Percentiles rank a stretch among this genome's conserved stretches.
These are phyloP conservation scores for Leptoclinus maculatus DNA, from an alignment of 2,797 vertebrate species.

Conservation along the genomic window DNA sequence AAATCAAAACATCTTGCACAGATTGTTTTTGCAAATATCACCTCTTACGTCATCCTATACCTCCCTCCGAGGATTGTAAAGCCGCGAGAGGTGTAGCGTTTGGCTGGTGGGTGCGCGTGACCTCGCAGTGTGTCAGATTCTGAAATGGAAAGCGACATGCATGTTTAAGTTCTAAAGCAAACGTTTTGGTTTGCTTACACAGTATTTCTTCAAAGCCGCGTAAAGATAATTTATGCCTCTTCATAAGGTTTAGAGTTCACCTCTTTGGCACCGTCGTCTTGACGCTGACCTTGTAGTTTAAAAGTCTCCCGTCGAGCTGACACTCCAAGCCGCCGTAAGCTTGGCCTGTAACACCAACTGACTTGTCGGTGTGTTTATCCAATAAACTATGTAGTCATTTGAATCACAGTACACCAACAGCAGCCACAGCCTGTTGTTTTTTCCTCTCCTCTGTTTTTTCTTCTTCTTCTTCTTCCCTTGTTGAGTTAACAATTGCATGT, in stretches of 20 bases:
- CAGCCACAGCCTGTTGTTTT: slow-evolving; percentile 19
- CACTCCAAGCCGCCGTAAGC: slow-evolving; percentile 33
- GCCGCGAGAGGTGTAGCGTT: slow-evolving; percentile 47
- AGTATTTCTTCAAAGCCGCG: slow-evolving; percentile 26
- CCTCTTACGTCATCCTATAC: slow-evolving; percentile 16
- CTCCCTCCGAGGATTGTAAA: slow-evolving; percentile 28
- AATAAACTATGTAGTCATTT: slow-evolving; percentile 40
- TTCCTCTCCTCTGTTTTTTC: neutral
- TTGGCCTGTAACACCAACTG: slow-evolving; percentile 35
- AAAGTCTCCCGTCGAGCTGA: slow-evolving; percentile 37
- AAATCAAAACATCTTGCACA: slow-evolving; percentile 50
- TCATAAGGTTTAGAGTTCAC: slow-evolving; percentile 31
- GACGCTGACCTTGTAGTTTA: slow-evolving; percentile 54
- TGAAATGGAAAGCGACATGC: slow-evolving; percentile 28
- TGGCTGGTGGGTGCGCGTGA: slow-evolving; percentile 34
- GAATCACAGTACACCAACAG: slow-evolving; percentile 23
- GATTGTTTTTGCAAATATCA: slow-evolving; percentile 57
- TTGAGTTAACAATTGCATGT: slow-evolving; percentile 60
- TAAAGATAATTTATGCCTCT: slow-evolving; percentile 44
- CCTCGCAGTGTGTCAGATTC: slow-evolving; percentile 32
- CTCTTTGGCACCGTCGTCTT: slow-evolving; percentile 32
- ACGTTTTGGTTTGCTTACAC: slow-evolving; percentile 46
- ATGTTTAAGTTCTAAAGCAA: slow-evolving; percentile 48
- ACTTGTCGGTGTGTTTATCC: slow-evolving; percentile 58
- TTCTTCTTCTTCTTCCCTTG: slow-evolving; percentile 16